phyloP scores from a whole-genome alignment of 2,797 vertebrate genomes.

The Nannoperca obscura region DNA sequence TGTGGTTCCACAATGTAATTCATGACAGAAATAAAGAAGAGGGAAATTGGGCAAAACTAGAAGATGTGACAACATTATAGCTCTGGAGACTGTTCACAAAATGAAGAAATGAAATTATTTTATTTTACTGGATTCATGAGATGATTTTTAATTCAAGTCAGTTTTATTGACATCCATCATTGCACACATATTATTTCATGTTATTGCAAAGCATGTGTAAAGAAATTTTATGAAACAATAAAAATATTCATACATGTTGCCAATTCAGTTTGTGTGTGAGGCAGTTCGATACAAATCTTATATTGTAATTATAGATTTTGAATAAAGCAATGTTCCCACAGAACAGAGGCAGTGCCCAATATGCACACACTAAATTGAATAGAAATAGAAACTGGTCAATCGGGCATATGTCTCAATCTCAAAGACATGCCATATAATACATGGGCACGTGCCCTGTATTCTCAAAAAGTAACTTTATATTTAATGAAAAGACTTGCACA shows the following conservation, averaged over 20 bases:
- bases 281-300: conserved; percentile 1
- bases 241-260: conserved; percentile 1
- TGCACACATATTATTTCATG: background rate
- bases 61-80: background rate
- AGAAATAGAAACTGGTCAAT: conserved; percentile 5
- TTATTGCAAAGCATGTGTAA: background rate
- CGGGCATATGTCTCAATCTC: background rate
- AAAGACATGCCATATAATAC: background rate
- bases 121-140: background rate
- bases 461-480: conserved; percentile 40
- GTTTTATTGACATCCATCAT: background rate
- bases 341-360: background rate
- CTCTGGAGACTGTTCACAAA: background rate
- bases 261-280: conserved; percentile 3
- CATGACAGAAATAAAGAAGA: background rate
- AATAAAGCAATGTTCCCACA: conserved; percentile 2
- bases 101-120: background rate
- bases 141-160: conserved; percentile 1
- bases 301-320: background rate
- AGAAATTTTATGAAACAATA: conserved; percentile 21
- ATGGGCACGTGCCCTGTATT: background rate
- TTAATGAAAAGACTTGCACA: conserved; percentile 62
- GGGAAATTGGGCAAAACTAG: background rate
- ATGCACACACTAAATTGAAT: background rate
- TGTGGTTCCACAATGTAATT: background rate